Base-by-base conservation (phyloP, 2,888 invertebrate species). In the Ellobium chinense region DNA sequence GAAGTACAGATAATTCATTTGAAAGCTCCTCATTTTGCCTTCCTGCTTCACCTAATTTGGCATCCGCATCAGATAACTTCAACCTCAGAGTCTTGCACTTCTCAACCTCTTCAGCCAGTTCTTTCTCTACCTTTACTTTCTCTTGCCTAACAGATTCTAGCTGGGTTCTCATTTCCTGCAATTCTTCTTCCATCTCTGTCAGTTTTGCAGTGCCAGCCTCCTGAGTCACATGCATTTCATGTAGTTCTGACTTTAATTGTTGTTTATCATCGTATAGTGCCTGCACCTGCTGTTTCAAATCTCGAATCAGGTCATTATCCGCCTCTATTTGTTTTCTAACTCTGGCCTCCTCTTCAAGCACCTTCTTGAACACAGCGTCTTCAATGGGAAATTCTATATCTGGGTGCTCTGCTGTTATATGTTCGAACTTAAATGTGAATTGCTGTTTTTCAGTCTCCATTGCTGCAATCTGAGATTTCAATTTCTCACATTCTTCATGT, bases 221-320 rank as follows among this genome's bases (percentile, higher is more conserved):
- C 9, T 72, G 31, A 14, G 31, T 63, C 9, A 29, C 46, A 1
- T 39, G 46, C n/a, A 34, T 39, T n/a, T 73, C 65, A 29, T 36
- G 56, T 21, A 79, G 7, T 5, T 73, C 36, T 36, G 7, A 14
- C 27, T 66, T 73, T 18, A 79, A 37, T 3, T 21, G 2, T 29
- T 70, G 66, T 65, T 76, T 78, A 21, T 78, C 58, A 4, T 82
- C 69, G 31, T 85, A 79, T 27, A 83, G 46, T 34, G 77, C 80
- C 27, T 82, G 39, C 5, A 80, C 80, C 24, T 80, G 58, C 31
- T 37, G 58, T 63, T 73, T 80, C 74, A 68, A 82, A 21, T 80
- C 70, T 9, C 60, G n/a, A 29, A 82, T 80, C 7, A 88, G n/a
- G 1, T 65, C 36, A 27, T 54, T 29, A 60, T 73, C 76, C 24